A percentile compares a stretch with the other conserved stretches of the same genome.
phyloP scores from a whole-genome alignment of 2,888 invertebrate genomes.

The Lithodes maja region DNA sequence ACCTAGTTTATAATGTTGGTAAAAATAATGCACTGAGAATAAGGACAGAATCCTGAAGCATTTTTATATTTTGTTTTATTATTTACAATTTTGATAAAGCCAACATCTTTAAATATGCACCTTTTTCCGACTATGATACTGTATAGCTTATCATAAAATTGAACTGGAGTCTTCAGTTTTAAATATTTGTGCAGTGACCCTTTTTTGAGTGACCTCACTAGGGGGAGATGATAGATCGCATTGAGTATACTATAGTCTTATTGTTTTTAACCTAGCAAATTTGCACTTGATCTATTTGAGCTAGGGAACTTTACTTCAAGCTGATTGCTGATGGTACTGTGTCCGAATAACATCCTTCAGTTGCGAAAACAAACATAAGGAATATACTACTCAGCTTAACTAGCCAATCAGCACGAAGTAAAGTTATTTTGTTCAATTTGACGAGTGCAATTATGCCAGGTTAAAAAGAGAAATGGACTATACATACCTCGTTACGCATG shows the following conservation, averaged over 20 bases:
- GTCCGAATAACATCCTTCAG: no score
- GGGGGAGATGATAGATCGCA: conserved; percentile 99
- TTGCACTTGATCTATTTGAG: neutral
- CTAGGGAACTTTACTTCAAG: conserved; percentile 77
- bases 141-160: neutral
- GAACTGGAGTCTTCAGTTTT: conserved; percentile 44
- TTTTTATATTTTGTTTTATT: neutral
- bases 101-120: neutral
- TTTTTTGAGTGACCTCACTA: conserved; percentile 74
- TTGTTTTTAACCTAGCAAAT: neutral
- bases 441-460: no score
- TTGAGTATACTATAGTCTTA: conserved; percentile 83
- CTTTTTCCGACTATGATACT: neutral
- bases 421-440: no score
- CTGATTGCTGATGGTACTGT: conserved; percentile 95
- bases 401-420: no score
- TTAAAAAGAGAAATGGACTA: no score
- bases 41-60: neutral
- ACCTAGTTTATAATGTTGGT: neutral
- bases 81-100: neutral
- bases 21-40: neutral
- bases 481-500: no score
- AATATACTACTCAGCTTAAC: conserved; percentile 77
- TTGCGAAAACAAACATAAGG: no score
- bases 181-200: conserved; percentile 48